A percentile compares a stretch with the other conserved stretches of the same genome.
Conservation (phyloP, 2,797 vertebrate species). For the Aulostomus chinensis region DNA sequence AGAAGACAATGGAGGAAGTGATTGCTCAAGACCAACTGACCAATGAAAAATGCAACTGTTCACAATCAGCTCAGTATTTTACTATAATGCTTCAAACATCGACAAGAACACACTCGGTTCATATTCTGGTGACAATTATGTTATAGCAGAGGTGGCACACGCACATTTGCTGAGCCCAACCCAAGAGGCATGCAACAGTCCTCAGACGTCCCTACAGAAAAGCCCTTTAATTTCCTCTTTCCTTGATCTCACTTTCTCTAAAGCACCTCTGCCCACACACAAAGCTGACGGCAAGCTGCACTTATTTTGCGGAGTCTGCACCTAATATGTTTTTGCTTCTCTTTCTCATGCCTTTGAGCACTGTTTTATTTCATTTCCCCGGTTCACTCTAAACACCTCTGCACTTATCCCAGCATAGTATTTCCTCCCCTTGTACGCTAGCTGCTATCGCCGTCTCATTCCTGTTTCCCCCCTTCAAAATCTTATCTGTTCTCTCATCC, state of each 20-base stretch:
- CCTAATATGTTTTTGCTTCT: conserved; percentile 17
- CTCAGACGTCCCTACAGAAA: conserved; percentile 24
- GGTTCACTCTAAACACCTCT: background rate
- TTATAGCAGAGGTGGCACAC: background rate
- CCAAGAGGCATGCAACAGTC: background rate
- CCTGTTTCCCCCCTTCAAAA: background rate
- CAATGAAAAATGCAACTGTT: background rate
- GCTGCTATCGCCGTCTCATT: too few relatives aligned
- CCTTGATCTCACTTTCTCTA: conserved; percentile 48
- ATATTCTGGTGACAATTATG: too few relatives aligned
- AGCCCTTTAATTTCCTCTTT: conserved; percentile 58
- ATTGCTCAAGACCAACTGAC: too few relatives aligned
- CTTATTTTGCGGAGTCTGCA: conserved; percentile 3
- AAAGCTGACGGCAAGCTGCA: conserved; percentile 15
- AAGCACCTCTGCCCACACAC: conserved; percentile 30
- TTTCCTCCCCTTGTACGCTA: background rate
- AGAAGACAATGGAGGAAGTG: too few relatives aligned
- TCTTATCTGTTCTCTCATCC: background rate
- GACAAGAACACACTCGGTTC: background rate
- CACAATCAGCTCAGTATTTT: background rate
- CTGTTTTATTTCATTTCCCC: conserved; percentile 5
- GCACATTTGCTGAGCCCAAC: background rate
- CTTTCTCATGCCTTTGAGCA: conserved; percentile 12
- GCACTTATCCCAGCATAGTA: background rate
- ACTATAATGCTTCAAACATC: conserved; percentile 8